Conservation (phyloP, 2,888 invertebrate genomes). For the Cantharis rufa region DNA sequence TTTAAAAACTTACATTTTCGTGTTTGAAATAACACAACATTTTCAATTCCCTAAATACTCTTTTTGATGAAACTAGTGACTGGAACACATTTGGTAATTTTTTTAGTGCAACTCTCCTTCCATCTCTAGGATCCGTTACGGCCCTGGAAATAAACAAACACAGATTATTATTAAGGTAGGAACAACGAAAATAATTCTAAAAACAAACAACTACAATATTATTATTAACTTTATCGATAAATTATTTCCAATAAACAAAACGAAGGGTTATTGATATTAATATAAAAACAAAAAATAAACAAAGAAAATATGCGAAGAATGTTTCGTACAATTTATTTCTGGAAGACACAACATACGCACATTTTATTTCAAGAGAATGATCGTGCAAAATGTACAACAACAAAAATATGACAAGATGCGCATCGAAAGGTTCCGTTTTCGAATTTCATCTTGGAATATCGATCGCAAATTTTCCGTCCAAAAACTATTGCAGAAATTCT, state of each 20-base stretch:
- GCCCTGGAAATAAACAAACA: constrained; percentile 77
- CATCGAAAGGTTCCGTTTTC: neutral
- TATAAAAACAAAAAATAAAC: neutral
- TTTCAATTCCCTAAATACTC: constrained; percentile 97
- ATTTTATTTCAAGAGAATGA: neutral
- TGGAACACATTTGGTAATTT: constrained; percentile 99
- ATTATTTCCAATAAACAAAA: neutral
- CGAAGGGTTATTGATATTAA: neutral
- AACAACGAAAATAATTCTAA: no score
- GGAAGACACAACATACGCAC: neutral
- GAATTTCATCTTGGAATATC: neutral
- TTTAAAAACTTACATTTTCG: constrained; percentile 92
- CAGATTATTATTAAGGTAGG: neutral
- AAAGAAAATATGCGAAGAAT: neutral
- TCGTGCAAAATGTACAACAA: neutral
- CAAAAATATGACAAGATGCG: no score
- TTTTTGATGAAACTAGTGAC: constrained; percentile 97
- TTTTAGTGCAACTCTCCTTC: constrained; percentile 96
- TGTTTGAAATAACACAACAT: constrained; percentile 99
- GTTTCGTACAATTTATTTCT: neutral
- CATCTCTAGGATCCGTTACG: constrained; percentile 98
- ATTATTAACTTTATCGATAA: no score
- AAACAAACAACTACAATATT: neutral
- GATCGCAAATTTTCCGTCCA: neutral
- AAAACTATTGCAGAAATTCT: no score